Evolutionary conservation across 2,113 vertebrate genomes (phyloP), one percentile per base, ranked within the genome.

Genomic region (Tupaia tana): DNA sequence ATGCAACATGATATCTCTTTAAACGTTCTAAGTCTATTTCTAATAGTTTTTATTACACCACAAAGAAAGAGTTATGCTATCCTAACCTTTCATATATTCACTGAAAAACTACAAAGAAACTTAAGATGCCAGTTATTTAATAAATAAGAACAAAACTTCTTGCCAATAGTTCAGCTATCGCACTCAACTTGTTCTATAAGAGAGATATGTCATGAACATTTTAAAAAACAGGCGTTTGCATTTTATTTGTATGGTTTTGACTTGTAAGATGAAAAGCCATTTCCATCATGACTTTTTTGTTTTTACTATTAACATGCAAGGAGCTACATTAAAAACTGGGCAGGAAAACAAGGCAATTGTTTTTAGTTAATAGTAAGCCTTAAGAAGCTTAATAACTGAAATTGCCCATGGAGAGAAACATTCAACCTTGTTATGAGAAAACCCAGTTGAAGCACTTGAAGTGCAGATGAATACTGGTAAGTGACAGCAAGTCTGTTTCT

Each of bases 201-300:
- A 74, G 11, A 63, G 67, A 87, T 0, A 69, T 27, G 31, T 5
- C 31, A 89, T 56, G 3, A 75, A 95, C 93, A 77, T 58, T 61
- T n/a, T 66, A 92, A 79, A 80, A 18, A 86, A 19, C 1, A 87
- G 90, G 27, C 20, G 89, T 91, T 64, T 94, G 31, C 56, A 95
- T 89, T 81, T 88, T 89, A 88, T 20, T 88, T 96, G 43, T 83
- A 13, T 92, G 31, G 79, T 83, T 94, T 96, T 92, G 87, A 70
- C n/a, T 86, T 80, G 89, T 75, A 64, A 94, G 89, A 92, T 77
- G 63, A 95, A 89, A 19, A 78, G 10, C 22, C 29, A 91, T 56
- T 31, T 95, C 43, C n/a, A 81, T 61, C 2, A 63, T 64, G 34
- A 78, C 29, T 63, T 96, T 88, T 96, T 70, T 31, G 34, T 83